Conservation (phyloP, 1,140 invertebrate species). For the Nasonia giraulti region DNA sequence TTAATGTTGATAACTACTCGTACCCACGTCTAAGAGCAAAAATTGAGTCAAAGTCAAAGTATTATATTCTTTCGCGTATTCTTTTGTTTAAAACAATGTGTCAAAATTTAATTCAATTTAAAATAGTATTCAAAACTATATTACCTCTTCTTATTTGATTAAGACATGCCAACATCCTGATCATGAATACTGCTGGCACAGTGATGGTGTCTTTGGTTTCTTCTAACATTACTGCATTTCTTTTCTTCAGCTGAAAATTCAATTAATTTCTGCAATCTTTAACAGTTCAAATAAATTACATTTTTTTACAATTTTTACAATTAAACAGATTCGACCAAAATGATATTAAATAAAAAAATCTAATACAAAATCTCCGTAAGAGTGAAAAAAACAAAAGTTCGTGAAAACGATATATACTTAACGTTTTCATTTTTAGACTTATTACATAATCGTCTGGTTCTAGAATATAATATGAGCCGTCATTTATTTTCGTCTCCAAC, state of each 20-base stretch:
- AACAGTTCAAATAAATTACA: background rate
- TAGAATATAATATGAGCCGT: background rate
- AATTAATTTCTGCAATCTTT: constrained; percentile 31
- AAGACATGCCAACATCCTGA: constrained; percentile 87
- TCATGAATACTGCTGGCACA: constrained; percentile 92
- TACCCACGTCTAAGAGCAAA: background rate
- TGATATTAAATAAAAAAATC: background rate
- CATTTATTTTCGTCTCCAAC: background rate
- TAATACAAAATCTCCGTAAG: background rate
- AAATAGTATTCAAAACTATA: background rate
- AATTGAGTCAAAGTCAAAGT: background rate
- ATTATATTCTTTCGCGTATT: background rate
- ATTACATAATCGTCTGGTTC: background rate
- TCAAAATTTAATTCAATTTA: background rate
- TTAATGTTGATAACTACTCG: background rate
- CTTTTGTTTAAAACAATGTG: background rate
- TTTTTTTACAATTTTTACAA: no score
- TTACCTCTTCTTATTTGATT: constrained; percentile 82
- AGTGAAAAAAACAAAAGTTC: background rate
- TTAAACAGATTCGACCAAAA: background rate
- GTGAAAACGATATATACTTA: background rate
- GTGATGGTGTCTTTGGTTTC: constrained; percentile 93
- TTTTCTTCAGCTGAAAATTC: constrained; percentile 81
- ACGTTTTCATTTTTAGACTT: background rate
- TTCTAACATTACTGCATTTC: constrained; percentile 91